Evolutionary conservation across 2,113 vertebrate genomes (phyloP), one percentile per base, ranked within the genome.

Genomic region (Forbesichthys papilliferus): DNA sequence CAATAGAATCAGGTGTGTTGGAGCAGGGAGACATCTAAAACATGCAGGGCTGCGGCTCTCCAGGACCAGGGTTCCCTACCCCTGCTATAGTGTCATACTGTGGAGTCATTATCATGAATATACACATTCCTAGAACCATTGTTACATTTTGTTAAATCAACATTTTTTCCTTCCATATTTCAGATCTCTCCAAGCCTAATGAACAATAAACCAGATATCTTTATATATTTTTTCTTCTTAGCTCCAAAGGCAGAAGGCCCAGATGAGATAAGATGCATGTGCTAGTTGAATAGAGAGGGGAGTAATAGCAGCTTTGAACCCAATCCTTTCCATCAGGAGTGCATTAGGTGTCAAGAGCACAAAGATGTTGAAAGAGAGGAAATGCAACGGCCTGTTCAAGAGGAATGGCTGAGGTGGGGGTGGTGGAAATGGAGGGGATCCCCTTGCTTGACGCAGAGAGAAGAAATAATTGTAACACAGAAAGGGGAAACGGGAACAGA

Each of bases 301-400:
- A 66, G 65, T 76, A 78, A 74, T 76, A 65, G 78, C 56, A 46
- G 59, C 58, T 77, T 79, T 81, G 80, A 57, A 68, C 68, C 34
- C 68, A 6, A 61, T 82, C 73, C 80, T 88, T 84, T 85, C 36
- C 75, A 80, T 84, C 77, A 77, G 74, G 55, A 61, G 69, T 69
- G 63, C 62, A 84, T 81, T 59, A 79, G 61, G 64, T 73, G 73
- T 78, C 63, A 76, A 74, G 79, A 80, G 78, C 66, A 61, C 61
- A 64, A 48, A 20, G 18, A 34, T 75, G 60, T 77, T 78, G 74
- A 79, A 73, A 83, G 68, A 56, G 70, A 78, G 68, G 56, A 76
- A 71, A 61, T 68, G 68, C 18, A 65, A 6, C 69, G 2, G 56
- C 20, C 8, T 14, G 11, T 36, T 7, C 1, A 11, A 13, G 8